Evolutionary conservation across 1,140 invertebrate genomes (phyloP), one percentile per base, ranked within the genome.

Genomic region (Drosophila kikkawai): DNA sequence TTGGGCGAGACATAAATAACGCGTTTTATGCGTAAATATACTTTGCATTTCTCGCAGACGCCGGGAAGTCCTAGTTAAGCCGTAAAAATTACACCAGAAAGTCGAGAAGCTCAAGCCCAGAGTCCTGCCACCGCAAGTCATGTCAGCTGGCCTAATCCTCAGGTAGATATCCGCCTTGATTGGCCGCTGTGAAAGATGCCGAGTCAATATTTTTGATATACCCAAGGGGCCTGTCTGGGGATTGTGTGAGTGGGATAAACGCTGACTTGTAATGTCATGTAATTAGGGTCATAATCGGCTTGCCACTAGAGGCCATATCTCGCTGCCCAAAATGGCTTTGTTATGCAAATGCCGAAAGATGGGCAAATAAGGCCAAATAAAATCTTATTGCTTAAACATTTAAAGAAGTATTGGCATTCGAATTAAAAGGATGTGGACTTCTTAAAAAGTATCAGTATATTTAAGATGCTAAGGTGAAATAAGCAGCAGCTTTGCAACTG

Each of bases 211-310:
- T 77, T 73, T 80, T 76, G 50, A 61, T 50, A 66, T 53, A 22
- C 64, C 64, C 56, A 19, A 59, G 66, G 32, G 66, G 19, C 12
- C 22, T 32, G 42, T 44, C 56, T 19, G 50, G 17, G 39, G 17
- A 19, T 12, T 34, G 36, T 36, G 56, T 64, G 83, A 65, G 66
- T 59, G 51, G 41, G 60, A 87, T 78, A 85, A 85, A 81, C 75
- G 79, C 73, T 45, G 47, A 68, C 41, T 59, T 84, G 90, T 91
- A 91, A 91, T 90, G 76, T 91, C 82, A 79, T 85, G 81, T 91
- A 90, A 91, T 90, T 85, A 85, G 68, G 85, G 79, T 77, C 66
- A 86, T 91, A 91, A 91, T 91, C 88, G 75, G 66, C 79, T 91
- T 91, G 76, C 73, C 83, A 87, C 74, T 80, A 61, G 74, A 60